Evolutionary conservation across 2,797 vertebrate species (phyloP), one percentile per base, ranked within the genome.

Genomic region (Crax fasciolata): DNA sequence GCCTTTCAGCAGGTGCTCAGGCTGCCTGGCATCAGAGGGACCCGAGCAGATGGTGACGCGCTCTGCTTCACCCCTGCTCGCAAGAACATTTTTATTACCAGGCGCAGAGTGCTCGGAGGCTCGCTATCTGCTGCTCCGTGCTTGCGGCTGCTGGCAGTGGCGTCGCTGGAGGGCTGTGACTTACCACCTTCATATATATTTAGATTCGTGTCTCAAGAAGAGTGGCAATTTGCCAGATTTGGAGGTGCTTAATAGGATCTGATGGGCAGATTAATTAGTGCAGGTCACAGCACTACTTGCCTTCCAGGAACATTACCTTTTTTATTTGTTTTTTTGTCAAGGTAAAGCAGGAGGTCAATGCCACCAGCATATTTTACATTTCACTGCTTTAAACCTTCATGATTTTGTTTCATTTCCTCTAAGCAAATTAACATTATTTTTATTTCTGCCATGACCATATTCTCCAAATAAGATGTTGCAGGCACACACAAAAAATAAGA

Each of bases 171-270:
- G 54, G 39, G 30, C 20, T 62, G n/a, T 30, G 65, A 81, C 87
- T 66, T 90, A 75, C 84, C 87, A 84, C 44, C 48, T 92, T 80
- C 5, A 2, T 77, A 84, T 92, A 93, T 94, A 87, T 96, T 95
- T 94, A 89, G 43, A 85, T 87, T 89, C 90, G 54, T 83, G 79
- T 66, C 83, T 92, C 83, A 71, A 80, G 89, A 87, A 94, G 71
- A 73, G 61, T 77, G 94, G 97, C 84, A 81, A 82, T 94, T 94
- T 93, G 95, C 95, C 94, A 96, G 88, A 51, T 88, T 78, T 90
- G 83, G 71, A 94, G 87, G 68, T 76, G 90, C 95, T 97, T 94
- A 86, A 86, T 91, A 65, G 25, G 82, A 96, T 87, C 39, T 73
- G 94, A 96, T 83, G 77, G 75, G 62, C 74, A 71, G 67, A 66